Base-by-base conservation (phyloP, 2,113 vertebrate species). In the Anas platyrhynchos region DNA sequence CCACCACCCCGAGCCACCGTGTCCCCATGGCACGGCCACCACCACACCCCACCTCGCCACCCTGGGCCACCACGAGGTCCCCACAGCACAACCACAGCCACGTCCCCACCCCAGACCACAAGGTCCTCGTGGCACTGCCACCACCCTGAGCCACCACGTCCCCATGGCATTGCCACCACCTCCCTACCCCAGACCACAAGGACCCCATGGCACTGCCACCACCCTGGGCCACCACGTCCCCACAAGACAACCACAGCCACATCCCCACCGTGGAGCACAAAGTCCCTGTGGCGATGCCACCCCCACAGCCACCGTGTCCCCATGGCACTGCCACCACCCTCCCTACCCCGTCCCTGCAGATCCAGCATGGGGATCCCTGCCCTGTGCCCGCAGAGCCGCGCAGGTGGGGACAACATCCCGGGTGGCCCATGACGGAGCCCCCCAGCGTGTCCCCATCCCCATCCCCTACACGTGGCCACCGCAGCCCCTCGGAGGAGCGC, bases 261-360 rank as follows among this genome's bases (percentile, higher is more conserved):
- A 41, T 41, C 41, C 41, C 41, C 41, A 6, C 50, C 5, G 6
- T 6, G 77, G 3, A 6, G 6, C 13, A 36, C 8, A 13, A 34
- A 12, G 23, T 36, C n/a, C n/a, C n/a, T 13, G 16, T 7, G 22
- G 59, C 34, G 16, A 12, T 6, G n/a, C 59, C 34, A 36, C 52
- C 52, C 27, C 2, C 52, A 52, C 0, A 3, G 9, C 29, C 34
- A 32, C 25, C 25, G 11, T 4, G 0, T 52, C 55, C 31, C 27
- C 23, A 26, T 16, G 50, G 29, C 50, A 44, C 1, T 3, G 44
- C 67, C 44, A 61, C 48, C n/a, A 29, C 16, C 54, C 63, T 0
- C 2, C 7, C 29, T 32, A 34, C 44, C 44, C 1, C 0, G 0
- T 52, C 56, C 31, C 27, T 12, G 13, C 2, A 16, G 36, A 41